Evolutionary conservation across 2,797 vertebrate species (phyloP), one percentile per base, ranked within the genome.

Genomic region (Triplophysa bombifrons): DNA sequence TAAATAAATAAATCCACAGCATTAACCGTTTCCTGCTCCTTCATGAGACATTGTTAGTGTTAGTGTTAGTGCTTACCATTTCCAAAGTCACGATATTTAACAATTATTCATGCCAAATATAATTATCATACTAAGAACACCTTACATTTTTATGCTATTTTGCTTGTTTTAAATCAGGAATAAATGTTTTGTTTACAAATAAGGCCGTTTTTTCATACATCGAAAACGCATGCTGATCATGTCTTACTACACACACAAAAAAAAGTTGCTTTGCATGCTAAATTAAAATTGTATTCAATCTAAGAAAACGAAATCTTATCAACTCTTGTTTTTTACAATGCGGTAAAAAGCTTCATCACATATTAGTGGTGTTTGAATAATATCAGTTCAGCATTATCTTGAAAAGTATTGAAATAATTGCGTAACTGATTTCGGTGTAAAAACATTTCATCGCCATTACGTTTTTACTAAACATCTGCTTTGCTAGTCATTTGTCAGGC

Each of bases 401-500:
- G 8, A 10, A 41, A 41, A 11, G 41, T 41, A 11, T 41, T 41
- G 10, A 41, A 41, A 41, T 2, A 41, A 14, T 11, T 20, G 17
- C 12, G 7, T 67, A 38, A 20, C 17, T 19, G 74, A 76, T 56
- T 75, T 56, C 0, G 1, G 46, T 27, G 10, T 44, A 51, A 56
- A 64, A 20, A 20, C 50, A 2, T 27, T 76, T 76, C 1, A 11
- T 60, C 68, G 53, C 30, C 12, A 5, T 61, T 55, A 46, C 46
- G 3, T 30, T n/a, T 16, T 69, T 38, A 8, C 65, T 50, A 51
- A 63, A 48, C 20, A 44, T 70, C 61, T 60, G 53, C 53, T 76
- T 56, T 76, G 56, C 46, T 38, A 63, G 46, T 71, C 56, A 51
- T 27, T 71, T 72, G 76, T 72, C 58, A 72, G 58, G 34, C 58